These are phyloP conservation scores for Cheilinus undulatus DNA, from an alignment of 2,113 vertebrate genomes.

Conservation along the genomic window DNA sequence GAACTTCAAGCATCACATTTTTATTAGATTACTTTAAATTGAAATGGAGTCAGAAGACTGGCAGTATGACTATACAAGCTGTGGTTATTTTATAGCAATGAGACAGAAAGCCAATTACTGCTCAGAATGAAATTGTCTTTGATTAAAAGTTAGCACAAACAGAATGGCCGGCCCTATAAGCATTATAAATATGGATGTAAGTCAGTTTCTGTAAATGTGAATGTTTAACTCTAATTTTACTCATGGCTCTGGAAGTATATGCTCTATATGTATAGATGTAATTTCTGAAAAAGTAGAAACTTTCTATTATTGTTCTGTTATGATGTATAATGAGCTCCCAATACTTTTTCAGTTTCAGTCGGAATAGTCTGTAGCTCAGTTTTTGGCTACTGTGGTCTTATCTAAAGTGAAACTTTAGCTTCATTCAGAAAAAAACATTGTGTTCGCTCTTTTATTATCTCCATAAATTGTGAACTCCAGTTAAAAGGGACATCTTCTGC, in stretches of 20 bases:
- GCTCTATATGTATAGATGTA: not conserved
- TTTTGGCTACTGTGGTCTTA: conserved; percentile 6
- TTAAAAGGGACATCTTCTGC: conserved; percentile 44
- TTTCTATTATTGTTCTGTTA: not conserved
- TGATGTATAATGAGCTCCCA: not conserved
- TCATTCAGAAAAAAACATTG: conserved; percentile 21
- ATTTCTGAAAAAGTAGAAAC: not conserved
- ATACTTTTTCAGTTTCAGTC: not conserved
- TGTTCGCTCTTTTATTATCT: conserved; percentile 27
- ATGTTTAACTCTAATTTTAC: not conserved
- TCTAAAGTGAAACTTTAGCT: conserved; percentile 29
- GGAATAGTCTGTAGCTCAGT: not conserved
- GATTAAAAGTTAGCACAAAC: not conserved
- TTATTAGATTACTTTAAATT: not conserved
- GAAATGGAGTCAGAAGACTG: not conserved
- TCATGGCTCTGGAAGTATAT: not conserved
- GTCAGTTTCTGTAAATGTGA: not conserved
- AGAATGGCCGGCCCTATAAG: not conserved
- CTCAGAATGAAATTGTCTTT: not conserved
- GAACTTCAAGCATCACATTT: not conserved
- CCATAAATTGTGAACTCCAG: conserved; percentile 28
- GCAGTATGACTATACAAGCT: not conserved
- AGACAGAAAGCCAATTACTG: not conserved
- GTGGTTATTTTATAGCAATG: not conserved
- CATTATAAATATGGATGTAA: not conserved